Evolutionary conservation across 1,140 invertebrate species (phyloP), one percentile per base, ranked within the genome.

Genomic region (Agraylea sexmaculata): DNA sequence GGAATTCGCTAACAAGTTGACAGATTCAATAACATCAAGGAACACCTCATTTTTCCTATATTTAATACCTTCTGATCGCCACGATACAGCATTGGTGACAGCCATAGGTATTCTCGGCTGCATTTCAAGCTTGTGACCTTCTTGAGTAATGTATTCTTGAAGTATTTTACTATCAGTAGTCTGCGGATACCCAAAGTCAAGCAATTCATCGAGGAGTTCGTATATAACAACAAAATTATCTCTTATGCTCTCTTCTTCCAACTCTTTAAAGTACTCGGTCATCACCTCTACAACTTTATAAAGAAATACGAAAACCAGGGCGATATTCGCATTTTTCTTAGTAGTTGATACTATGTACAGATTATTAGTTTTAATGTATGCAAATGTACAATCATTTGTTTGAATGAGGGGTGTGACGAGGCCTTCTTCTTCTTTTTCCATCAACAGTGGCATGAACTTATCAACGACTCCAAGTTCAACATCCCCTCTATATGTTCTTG

Each of bases 41-140:
- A 99, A 99, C 1, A 99, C 95, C 74, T 99, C 96, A 67, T 99
- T 99, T 64, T 99, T 99, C 31, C 95, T 76, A 63, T 99, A 99
- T 57, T 97, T 98, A 33, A 99, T 93, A 2, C 94, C 94, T 61
- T 99, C 95, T 0, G 93, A 94, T 33, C 96, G 69, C 96, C 96
- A 99, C 1, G 93, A 98, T 0, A 99, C 96, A 5, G 95, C 94
- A 70, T 99, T 99, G 2, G 96, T 99, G 0, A 99, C 94, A n/a
- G 96, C 93, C 74, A 94, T 88, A 0, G 96, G 96, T 39, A 96
- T 95, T 34, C 91, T 74, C 0, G 90, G 88, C 53, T 95, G 90
- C 52, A 94, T 83, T 66, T 99, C 95, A 10, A 99, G 68, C 65
- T 98, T 98, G 58, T 99, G 92, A 11, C 93, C 89, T 64, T 99